Conservation (phyloP, 2,888 invertebrate genomes). For the Campoplex nolae region DNA sequence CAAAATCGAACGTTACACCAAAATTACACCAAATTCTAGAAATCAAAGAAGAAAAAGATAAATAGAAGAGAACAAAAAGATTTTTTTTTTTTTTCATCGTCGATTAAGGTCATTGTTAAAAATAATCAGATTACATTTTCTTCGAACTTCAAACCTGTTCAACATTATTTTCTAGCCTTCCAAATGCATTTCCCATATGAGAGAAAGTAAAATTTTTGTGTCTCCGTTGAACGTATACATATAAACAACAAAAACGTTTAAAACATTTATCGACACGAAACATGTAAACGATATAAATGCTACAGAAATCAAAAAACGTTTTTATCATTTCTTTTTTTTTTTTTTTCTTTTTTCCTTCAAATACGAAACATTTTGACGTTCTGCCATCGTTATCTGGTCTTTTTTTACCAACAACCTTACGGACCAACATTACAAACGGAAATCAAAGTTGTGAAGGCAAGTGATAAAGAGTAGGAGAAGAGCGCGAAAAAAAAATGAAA, state of each 20-base stretch:
- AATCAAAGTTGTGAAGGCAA: conserved; percentile 7
- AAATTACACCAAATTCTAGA: background rate
- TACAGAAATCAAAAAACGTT: background rate
- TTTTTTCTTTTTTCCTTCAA: background rate
- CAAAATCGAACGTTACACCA: conserved; percentile 14
- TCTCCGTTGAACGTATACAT: background rate
- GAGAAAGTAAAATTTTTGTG: background rate
- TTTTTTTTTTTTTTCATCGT: background rate
- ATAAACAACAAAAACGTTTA: background rate
- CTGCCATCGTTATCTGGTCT: background rate
- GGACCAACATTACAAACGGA: conserved; percentile 1
- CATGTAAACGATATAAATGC: background rate
- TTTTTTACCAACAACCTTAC: conserved; percentile 20
- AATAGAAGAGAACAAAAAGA: background rate
- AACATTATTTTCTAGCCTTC: background rate
- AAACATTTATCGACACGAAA: background rate
- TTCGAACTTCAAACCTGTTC: background rate
- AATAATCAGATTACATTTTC: background rate
- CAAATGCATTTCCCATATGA: background rate
- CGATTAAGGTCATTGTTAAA: background rate
- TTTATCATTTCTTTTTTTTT: background rate
- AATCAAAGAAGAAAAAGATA: background rate
- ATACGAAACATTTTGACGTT: background rate
- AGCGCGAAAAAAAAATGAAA: conserved; percentile 14
- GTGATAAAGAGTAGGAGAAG: conserved; percentile 25